phyloP scores from a whole-genome alignment of 1,140 invertebrate species.

The Drosophila insularis region DNA sequence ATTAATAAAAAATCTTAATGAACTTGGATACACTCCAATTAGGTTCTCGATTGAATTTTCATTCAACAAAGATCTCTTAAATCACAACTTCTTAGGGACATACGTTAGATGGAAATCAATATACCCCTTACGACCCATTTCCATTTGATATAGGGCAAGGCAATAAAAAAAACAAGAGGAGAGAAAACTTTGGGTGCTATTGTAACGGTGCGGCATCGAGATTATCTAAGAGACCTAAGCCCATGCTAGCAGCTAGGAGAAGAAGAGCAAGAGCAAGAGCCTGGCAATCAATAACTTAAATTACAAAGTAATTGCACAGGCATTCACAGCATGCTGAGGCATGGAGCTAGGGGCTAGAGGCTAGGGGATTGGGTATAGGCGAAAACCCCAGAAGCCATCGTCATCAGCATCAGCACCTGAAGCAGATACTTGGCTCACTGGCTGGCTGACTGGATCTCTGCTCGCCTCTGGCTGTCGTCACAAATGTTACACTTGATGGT shows the following conservation, averaged over 20 bases:
- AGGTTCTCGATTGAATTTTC: too few species aligned
- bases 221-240: slow-evolving; percentile 60
- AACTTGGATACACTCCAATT: too few species aligned
- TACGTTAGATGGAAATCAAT: slow-evolving; percentile 1
- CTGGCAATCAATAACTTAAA: slow-evolving; percentile 82
- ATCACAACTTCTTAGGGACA: background rate
- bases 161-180: slow-evolving; percentile 7
- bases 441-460: slow-evolving; percentile 29
- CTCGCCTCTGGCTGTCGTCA: slow-evolving; percentile 75
- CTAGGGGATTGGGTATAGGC: background rate
- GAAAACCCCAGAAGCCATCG: slow-evolving; percentile 18
- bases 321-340: slow-evolving; percentile 74
- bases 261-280: slow-evolving; percentile 40
- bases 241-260: slow-evolving; percentile 9
- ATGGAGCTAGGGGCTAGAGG: slow-evolving; percentile 30
- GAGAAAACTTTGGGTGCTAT: slow-evolving; percentile 59
- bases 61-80: too few species aligned
- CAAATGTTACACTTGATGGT: slow-evolving; percentile 82
- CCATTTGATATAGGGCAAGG: slow-evolving; percentile 33
- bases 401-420: slow-evolving; percentile 47
- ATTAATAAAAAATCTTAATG: too few species aligned
- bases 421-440: slow-evolving; percentile 24
- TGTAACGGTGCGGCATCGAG: slow-evolving; percentile 64
- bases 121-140: slow-evolving; percentile 44
- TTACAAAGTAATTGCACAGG: slow-evolving; percentile 82